Evolutionary conservation across 1,140 invertebrate genomes (phyloP).

Genomic region (Pseudomyrmex flavicornis): DNA sequence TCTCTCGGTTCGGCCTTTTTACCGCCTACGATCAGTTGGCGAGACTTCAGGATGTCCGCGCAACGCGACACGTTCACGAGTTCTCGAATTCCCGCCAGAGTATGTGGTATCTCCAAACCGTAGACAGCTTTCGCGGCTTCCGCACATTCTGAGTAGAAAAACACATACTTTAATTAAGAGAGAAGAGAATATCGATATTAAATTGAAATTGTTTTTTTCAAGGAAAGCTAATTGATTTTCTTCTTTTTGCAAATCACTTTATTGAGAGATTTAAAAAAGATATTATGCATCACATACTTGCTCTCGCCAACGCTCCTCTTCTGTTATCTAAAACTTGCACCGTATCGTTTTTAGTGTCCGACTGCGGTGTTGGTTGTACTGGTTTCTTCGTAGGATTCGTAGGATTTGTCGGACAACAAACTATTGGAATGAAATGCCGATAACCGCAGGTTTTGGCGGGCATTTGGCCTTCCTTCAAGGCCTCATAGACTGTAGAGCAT

Average conservation of each 20-base stretch:
- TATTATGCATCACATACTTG: conserved; percentile 52
- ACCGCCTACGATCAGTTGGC: conserved; percentile 82
- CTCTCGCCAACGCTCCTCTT: conserved; percentile 47
- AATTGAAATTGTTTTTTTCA: too few species aligned
- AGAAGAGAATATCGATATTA: background rate
- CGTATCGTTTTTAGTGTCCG: too few species aligned
- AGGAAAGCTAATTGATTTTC: too few species aligned
- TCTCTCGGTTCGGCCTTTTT: conserved; percentile 78
- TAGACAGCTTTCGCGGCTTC: conserved; percentile 78
- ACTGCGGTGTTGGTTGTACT: background rate
- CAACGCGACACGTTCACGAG: conserved; percentile 78
- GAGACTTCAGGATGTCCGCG: conserved; percentile 58
- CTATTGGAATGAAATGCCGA: conserved; percentile 60
- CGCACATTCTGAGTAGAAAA: conserved; percentile 75
- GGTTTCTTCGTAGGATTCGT: background rate
- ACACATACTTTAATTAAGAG: background rate
- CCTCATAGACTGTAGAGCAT: conserved; percentile 73
- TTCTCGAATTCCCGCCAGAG: conserved; percentile 11
- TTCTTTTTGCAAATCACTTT: background rate
- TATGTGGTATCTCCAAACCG: conserved; percentile 64
- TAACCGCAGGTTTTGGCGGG: conserved; percentile 69
- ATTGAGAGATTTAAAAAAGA: background rate
- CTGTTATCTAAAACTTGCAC: too few species aligned
- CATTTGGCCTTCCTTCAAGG: conserved; percentile 67
- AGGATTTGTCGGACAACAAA: conserved; percentile 77